Evolutionary conservation across 30 jellyfish, hydroid and myxozoan species (phyloP).

Genomic region (Hydractinia echinata): DNA sequence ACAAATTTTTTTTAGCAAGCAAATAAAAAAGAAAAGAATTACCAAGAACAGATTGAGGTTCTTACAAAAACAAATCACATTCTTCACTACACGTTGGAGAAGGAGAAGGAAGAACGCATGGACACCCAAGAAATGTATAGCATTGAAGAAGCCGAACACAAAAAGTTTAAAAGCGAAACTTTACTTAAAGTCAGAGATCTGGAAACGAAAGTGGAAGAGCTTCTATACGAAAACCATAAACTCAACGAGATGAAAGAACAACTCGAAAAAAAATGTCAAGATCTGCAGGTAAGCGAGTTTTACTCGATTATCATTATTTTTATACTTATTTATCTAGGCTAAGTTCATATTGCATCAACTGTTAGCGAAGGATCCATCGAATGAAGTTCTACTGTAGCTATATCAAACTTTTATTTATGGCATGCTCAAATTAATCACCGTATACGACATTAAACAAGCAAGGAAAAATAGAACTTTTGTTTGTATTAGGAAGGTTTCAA

Average conservation of each 20-base stretch:
- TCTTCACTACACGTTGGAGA: constrained; percentile 80
- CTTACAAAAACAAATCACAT: constrained; percentile 63
- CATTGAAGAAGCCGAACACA: constrained; percentile 47
- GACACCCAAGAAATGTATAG: constrained; percentile 83
- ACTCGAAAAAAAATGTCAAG: constrained; percentile 40
- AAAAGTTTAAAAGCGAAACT: constrained; percentile 58
- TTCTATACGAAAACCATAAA: constrained; percentile 47
- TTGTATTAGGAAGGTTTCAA: too few species aligned
- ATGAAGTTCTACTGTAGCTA: too few species aligned
- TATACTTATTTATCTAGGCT: too few species aligned
- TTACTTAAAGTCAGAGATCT: constrained; percentile 49
- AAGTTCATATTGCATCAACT: too few species aligned
- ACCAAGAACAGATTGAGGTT: constrained; percentile 80
- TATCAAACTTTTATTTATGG: too few species aligned
- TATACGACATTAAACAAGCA: too few species aligned
- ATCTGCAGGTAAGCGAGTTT: constrained; percentile 35
- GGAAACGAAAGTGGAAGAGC: constrained; percentile 49
- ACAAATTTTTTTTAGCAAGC: constrained; percentile 58
- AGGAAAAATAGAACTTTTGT: too few species aligned
- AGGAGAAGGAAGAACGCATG: constrained; percentile 84
- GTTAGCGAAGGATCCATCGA: too few species aligned
- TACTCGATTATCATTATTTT: too few species aligned
- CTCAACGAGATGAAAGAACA: constrained; percentile 31
- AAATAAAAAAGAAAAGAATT: constrained; percentile 69
- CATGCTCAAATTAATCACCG: too few species aligned